Conservation (phyloP, 2,113 vertebrate species). For the Bambusicola thoracicus region DNA sequence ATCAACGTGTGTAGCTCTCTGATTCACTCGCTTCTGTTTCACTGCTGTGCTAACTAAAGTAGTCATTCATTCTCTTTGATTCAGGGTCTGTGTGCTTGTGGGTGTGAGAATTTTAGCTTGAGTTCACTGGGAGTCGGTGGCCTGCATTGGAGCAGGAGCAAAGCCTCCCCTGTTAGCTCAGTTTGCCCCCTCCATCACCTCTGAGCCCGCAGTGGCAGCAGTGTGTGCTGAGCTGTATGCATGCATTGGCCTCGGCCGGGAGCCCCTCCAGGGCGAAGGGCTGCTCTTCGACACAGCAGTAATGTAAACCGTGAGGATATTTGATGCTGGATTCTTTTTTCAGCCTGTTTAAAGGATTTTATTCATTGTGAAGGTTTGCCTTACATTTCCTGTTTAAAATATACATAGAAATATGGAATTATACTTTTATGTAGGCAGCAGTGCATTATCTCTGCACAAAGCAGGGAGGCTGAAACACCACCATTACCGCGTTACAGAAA, state of each 20-base stretch:
- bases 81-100: not conserved
- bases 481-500: not conserved
- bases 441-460: not conserved
- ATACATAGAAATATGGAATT: not conserved
- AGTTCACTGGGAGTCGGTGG: not conserved
- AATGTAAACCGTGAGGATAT: not conserved
- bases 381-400: not conserved
- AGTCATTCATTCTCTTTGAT: not conserved
- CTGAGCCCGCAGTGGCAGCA: not conserved
- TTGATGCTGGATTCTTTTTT: not conserved
- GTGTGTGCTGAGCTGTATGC: not conserved
- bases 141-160: not conserved
- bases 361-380: not conserved
- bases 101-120: not conserved
- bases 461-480: not conserved
- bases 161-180: not conserved
- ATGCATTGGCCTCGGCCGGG: not conserved
- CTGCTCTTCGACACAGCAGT: not conserved
- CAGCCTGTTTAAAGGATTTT: not conserved
- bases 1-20: not conserved
- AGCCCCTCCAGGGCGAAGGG: not conserved
- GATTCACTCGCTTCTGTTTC: not conserved
- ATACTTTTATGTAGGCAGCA: not conserved
- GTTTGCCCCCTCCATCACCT: not conserved
- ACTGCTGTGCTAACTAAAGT: not conserved